These are phyloP conservation scores for Coremacera marginata DNA, from an alignment of 2,888 invertebrate genomes.

Conservation along the genomic window DNA sequence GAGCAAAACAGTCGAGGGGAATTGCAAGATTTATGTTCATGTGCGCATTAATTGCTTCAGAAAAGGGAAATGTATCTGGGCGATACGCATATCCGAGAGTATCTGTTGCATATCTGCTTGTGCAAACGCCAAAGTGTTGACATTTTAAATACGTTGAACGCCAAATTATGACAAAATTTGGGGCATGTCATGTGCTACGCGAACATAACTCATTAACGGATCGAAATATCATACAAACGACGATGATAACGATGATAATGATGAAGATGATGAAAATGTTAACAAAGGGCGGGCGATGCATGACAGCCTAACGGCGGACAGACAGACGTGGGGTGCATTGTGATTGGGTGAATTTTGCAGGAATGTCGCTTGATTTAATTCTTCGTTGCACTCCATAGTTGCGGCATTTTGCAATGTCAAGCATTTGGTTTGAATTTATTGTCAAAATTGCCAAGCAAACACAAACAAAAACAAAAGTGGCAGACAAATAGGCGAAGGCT, in stretches of 20 bases:
- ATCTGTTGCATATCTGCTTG: neutral
- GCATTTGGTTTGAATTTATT: slow-evolving; percentile 26
- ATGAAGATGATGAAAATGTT: slow-evolving; percentile 15
- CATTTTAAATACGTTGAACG: slow-evolving; percentile 26
- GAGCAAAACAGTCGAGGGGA: neutral
- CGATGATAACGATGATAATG: neutral
- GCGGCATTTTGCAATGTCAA: slow-evolving; percentile 6
- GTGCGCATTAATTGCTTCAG: neutral
- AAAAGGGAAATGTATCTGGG: neutral
- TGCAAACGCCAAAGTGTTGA: slow-evolving; percentile 23
- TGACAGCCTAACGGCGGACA: neutral
- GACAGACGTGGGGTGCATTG: neutral
- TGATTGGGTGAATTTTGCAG: neutral
- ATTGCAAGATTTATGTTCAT: neutral
- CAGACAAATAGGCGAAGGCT: neutral
- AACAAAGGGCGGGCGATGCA: neutral
- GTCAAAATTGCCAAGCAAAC: neutral
- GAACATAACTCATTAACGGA: slow-evolving; percentile 27
- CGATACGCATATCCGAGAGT: neutral
- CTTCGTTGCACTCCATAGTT: neutral
- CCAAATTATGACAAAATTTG: slow-evolving; percentile 26
- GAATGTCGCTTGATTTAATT: neutral
- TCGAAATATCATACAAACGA: neutral
- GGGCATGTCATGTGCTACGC: slow-evolving; percentile 20
- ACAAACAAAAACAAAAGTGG: neutral